Percentiles rank a stretch among this genome's conserved stretches.
These are phyloP conservation scores for Aythya fuligula DNA, from an alignment of 2,797 vertebrate genomes.

Conservation along the genomic window DNA sequence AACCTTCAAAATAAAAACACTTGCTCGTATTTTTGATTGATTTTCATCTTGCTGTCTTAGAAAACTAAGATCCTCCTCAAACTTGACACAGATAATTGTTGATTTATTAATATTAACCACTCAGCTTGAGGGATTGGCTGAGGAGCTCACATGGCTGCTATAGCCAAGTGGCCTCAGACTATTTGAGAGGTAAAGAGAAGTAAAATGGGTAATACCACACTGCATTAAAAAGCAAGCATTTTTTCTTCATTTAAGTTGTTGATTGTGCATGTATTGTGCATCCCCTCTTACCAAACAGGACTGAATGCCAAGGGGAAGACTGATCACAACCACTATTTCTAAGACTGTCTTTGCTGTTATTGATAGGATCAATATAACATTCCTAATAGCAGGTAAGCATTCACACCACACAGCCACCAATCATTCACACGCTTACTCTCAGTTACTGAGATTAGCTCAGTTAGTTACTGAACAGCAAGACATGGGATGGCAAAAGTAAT, in stretches of 20 bases:
- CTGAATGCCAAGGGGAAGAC: fast-evolving
- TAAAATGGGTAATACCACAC: not conserved
- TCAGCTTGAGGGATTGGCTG: not conserved
- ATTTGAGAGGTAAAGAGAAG: not conserved
- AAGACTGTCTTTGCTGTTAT: not conserved
- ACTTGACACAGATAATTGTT: not conserved
- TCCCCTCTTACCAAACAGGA: fast-evolving
- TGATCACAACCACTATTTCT: not conserved
- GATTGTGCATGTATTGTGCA: not conserved
- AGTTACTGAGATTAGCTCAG: no score
- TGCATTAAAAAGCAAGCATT: not conserved
- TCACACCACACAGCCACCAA: no score
- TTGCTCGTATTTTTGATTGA: not conserved
- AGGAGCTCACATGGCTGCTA: not conserved
- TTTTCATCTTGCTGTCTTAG: not conserved
- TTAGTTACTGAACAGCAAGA: not conserved
- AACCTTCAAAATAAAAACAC: constrained; percentile 59
- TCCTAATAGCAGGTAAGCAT: no score
- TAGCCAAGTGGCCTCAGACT: not conserved
- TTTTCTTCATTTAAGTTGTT: not conserved
- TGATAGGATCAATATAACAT: no score
- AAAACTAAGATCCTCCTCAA: not conserved
- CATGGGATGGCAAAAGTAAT: not conserved
- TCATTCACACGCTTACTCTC: no score
- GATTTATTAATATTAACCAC: not conserved